These are phyloP conservation scores for Drosophila guanche DNA, from an alignment of 1,140 invertebrate species.

Conservation along the genomic window DNA sequence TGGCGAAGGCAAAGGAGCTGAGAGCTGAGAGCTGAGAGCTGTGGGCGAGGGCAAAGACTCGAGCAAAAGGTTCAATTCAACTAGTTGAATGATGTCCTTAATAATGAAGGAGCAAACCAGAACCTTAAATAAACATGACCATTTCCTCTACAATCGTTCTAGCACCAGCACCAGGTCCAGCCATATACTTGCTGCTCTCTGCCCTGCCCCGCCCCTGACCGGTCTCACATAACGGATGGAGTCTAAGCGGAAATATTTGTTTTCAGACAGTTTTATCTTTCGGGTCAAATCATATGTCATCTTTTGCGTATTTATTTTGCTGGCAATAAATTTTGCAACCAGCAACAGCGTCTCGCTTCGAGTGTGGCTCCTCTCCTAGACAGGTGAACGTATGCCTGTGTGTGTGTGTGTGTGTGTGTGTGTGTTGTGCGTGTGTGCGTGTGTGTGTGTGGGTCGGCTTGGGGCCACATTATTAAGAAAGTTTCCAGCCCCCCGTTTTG, in stretches of 20 bases:
- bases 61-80: constrained; percentile 50
- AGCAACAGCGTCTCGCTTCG: constrained; percentile 35
- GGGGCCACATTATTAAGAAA: constrained; percentile 69
- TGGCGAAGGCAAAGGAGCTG: constrained; percentile 2
- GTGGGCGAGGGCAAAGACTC: no score
- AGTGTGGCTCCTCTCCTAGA: constrained; percentile 2
- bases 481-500: constrained; percentile 41
- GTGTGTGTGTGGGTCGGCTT: constrained; percentile 27
- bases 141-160: constrained; percentile 32
- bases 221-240: constrained; percentile 23
- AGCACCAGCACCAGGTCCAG: neutral
- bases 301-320: constrained; percentile 78
- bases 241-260: constrained; percentile 75
- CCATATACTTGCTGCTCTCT: neutral
- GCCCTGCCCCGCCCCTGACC: constrained; percentile 1
- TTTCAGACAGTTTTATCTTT: constrained; percentile 74
- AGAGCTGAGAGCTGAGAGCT: no score
- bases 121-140: constrained; percentile 71
- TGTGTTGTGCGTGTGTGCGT: constrained; percentile 37
- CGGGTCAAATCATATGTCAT: constrained; percentile 80
- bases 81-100: constrained; percentile 80
- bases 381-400: constrained; percentile 55
- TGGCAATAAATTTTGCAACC: constrained; percentile 64
- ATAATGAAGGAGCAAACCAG: constrained; percentile 74
- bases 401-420: constrained; percentile 35